phyloP scores from a whole-genome alignment of 2,113 vertebrate species.

The Rhea americana region DNA sequence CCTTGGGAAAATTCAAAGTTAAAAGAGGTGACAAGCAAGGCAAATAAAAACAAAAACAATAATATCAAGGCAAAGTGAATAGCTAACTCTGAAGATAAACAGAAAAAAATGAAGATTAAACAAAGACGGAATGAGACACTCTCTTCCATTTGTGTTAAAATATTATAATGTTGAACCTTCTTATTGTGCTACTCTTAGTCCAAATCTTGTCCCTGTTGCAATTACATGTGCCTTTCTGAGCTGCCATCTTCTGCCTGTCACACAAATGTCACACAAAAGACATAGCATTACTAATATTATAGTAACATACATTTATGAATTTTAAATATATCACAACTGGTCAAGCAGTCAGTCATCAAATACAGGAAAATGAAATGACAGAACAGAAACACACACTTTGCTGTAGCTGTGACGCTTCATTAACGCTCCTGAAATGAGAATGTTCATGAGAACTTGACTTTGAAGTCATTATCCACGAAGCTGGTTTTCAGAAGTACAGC shows the following conservation, averaged over 20 bases:
- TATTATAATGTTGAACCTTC: neutral
- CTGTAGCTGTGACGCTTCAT: neutral
- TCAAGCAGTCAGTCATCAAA: neutral
- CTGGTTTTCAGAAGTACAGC: slow-evolving; percentile 16
- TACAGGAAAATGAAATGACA: neutral
- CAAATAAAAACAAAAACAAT: neutral
- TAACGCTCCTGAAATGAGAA: slow-evolving; percentile 25
- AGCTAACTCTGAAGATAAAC: neutral
- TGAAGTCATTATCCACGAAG: neutral
- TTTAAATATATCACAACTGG: neutral
- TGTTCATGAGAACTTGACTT: neutral
- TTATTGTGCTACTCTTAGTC: neutral
- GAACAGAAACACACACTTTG: neutral
- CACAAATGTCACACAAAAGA: neutral
- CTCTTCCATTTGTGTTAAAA: neutral
- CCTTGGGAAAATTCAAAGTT: neutral
- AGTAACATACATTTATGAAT: neutral
- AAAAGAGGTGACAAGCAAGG: neutral
- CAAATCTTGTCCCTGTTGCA: neutral
- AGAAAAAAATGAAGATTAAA: neutral
- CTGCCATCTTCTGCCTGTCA: neutral
- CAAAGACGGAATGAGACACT: neutral
- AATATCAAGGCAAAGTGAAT: neutral
- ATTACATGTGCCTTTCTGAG: neutral
- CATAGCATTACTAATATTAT: neutral